Evolutionary conservation across 2,113 vertebrate species (phyloP).

Genomic region (Aldabrachelys gigantea): DNA sequence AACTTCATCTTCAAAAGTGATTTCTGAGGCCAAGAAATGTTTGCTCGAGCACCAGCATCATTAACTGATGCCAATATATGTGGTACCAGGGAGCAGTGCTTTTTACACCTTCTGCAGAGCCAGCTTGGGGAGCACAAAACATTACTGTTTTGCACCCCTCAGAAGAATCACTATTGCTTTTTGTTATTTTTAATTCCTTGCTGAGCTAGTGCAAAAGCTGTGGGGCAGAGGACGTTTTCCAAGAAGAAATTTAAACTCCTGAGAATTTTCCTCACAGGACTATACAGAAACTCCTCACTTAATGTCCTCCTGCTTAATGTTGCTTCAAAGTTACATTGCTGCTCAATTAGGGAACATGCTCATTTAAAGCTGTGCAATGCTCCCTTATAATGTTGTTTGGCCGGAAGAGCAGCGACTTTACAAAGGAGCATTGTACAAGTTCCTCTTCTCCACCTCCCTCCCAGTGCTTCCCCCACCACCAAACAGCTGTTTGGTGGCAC

Average conservation of each 20-base stretch:
- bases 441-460: no score
- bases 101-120: neutral
- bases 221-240: neutral
- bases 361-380: no score
- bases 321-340: no score
- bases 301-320: no score
- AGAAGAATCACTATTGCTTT: neutral
- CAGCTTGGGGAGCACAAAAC: neutral
- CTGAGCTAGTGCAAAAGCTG: neutral
- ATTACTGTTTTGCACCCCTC: neutral
- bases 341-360: no score
- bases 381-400: no score
- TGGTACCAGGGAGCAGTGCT: neutral
- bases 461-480: no score
- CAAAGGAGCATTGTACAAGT: no score
- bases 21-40: constrained; percentile 11
- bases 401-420: no score
- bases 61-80: neutral
- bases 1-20: neutral
- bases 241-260: neutral
- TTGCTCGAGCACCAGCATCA: neutral
- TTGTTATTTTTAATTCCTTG: neutral
- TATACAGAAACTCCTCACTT: neutral
- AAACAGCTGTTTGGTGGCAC: no score
- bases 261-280: neutral